Conservation (phyloP, 2,113 vertebrate genomes). For the Chaenocephalus aceratus region DNA sequence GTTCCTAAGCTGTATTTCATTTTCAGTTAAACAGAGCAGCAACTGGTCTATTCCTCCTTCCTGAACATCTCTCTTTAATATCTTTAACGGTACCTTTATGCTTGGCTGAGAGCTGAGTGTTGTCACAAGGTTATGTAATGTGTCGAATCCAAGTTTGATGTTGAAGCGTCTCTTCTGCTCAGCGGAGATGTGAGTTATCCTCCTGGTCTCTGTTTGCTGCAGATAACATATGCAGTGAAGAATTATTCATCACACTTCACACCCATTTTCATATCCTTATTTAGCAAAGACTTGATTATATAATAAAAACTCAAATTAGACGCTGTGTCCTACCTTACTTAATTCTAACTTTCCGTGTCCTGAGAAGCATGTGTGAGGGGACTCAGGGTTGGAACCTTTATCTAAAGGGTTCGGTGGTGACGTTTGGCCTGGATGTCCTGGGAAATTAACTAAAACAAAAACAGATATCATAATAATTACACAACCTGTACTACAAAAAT, state of each 20-base stretch:
- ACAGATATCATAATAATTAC: background rate
- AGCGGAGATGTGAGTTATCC: conserved; percentile 96
- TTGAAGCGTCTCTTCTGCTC: conserved; percentile 99
- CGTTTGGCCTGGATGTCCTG: conserved; percentile 66
- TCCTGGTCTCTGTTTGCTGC: conserved; percentile 88
- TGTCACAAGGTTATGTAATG: conserved; percentile 92
- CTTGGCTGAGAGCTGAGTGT: conserved; percentile 93
- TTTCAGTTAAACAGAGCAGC: background rate
- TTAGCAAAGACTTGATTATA: too few species aligned
- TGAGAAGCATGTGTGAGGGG: conserved; percentile 68
- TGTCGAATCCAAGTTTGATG: conserved; percentile 97
- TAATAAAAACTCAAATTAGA: background rate
- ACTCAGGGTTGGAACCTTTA: conserved; percentile 72
- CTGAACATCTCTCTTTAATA: conserved; percentile 13
- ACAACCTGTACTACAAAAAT: background rate
- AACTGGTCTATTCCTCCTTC: background rate
- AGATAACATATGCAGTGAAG: conserved; percentile 26
- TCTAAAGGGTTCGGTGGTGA: conserved; percentile 76
- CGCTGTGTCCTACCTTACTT: conserved; percentile 85
- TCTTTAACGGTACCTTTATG: conserved; percentile 86
- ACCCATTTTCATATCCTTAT: background rate
- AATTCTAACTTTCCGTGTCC: conserved; percentile 82
- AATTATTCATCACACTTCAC: conserved; percentile 22
- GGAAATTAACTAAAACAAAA: conserved; percentile 71
- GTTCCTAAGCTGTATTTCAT: background rate